phyloP scores from a whole-genome alignment of 2,797 vertebrate species.

The Kryptopterus vitreolus region DNA sequence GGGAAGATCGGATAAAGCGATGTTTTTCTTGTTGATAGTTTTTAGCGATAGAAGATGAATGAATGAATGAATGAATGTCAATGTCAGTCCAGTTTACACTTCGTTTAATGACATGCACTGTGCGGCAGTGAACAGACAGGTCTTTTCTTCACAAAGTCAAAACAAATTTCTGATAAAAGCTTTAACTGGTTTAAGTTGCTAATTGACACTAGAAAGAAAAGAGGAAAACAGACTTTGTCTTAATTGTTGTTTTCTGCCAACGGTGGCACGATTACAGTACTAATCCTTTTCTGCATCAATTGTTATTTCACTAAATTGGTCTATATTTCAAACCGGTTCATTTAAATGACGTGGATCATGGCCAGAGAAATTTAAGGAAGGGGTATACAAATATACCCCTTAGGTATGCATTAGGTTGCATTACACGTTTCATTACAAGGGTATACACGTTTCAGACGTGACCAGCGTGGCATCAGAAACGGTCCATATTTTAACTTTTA shows the following conservation, averaged over 20 bases:
- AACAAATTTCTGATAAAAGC: not conserved
- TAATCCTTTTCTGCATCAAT: not conserved
- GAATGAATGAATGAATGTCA: no score
- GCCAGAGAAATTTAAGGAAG: not conserved
- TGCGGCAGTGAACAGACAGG: not conserved
- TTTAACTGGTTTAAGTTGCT: no score
- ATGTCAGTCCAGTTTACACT: no score
- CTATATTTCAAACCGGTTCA: not conserved
- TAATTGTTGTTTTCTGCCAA: not conserved
- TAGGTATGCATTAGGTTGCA: no score
- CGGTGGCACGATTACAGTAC: not conserved
- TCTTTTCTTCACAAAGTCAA: not conserved
- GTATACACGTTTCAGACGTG: not conserved
- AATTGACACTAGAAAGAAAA: not conserved
- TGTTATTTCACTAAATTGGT: not conserved
- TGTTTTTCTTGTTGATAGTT: no score
- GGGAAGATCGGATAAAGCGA: no score
- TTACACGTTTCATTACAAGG: no score
- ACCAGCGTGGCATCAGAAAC: not conserved
- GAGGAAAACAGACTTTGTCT: not conserved
- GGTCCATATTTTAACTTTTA: constrained; percentile 9
- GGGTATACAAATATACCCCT: not conserved
- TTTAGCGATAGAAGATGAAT: no score
- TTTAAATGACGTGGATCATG: not conserved
- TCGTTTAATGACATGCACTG: not conserved